phyloP scores from a whole-genome alignment of 1,140 invertebrate genomes.

The Ditylenchus dipsaci region DNA sequence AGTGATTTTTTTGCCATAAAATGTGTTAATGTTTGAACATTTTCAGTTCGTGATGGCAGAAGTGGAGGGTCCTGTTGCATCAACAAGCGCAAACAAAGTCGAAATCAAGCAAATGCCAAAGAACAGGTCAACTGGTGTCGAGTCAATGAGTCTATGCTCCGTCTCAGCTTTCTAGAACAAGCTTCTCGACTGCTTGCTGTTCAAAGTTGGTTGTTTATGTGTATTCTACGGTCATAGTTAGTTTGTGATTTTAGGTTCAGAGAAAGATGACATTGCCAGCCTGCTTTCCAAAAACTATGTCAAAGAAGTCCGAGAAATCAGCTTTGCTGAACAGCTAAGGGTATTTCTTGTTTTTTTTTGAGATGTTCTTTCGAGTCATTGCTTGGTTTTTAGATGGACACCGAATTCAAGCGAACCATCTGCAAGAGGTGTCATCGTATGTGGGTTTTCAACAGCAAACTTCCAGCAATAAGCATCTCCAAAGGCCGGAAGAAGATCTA shows the following conservation, averaged over 20 bases:
- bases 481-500: not conserved
- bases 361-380: not conserved
- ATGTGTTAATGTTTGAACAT: too few species aligned
- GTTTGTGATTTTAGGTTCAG: not conserved
- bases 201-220: constrained; percentile 6
- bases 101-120: too few species aligned
- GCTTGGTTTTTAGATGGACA: too few species aligned
- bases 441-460: not conserved
- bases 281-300: constrained; percentile 3
- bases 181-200: not conserved
- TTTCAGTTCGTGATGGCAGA: too few species aligned
- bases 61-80: too few species aligned
- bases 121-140: not conserved
- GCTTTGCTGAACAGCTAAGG: not conserved
- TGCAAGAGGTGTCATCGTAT: constrained; percentile 5
- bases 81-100: too few species aligned
- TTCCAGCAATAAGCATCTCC: not conserved
- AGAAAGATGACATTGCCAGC: not conserved
- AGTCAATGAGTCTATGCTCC: not conserved
- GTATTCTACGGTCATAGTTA: not conserved
- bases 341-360: too few species aligned
- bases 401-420: constrained; percentile 4
- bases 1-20: too few species aligned
- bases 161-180: constrained; percentile 1
- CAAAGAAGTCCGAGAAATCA: not conserved